phyloP scores from a whole-genome alignment of 2,113 vertebrate genomes.

The Ophthalmolycus amberensis region DNA sequence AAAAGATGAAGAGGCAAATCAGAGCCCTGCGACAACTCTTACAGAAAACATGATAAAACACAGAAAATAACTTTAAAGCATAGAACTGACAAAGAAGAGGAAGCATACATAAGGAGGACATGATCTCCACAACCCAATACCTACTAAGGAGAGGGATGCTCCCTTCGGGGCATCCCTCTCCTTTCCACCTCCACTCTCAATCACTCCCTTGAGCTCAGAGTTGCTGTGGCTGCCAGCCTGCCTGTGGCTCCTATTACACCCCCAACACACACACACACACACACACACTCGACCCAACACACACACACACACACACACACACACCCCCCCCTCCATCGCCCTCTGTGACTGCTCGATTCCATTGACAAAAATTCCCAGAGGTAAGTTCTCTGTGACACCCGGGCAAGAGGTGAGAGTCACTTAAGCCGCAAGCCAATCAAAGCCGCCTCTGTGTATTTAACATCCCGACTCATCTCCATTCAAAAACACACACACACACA shows the following conservation, averaged over 20 bases:
- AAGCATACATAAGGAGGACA: neutral
- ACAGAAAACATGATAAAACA: neutral
- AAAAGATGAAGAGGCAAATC: neutral
- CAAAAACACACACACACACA: constrained; percentile 47
- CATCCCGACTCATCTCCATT: constrained; percentile 62
- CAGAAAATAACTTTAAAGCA: neutral
- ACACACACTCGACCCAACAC: constrained; percentile 12
- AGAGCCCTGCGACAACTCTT: constrained; percentile 3
- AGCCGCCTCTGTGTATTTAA: constrained; percentile 64
- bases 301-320: constrained; percentile 24
- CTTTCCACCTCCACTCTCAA: constrained; percentile 65
- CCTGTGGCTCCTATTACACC: constrained; percentile 58
- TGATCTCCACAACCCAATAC: constrained; percentile 34
- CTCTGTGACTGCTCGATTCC: constrained; percentile 53
- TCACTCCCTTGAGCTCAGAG: constrained; percentile 68
- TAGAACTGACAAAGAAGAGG: constrained; percentile 16
- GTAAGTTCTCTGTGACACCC: constrained; percentile 63
- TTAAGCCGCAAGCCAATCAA: constrained; percentile 70
- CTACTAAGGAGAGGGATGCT: constrained; percentile 51
- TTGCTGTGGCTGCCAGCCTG: constrained; percentile 62
- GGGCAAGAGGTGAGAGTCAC: constrained; percentile 70
- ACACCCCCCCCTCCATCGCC: constrained; percentile 17
- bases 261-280: constrained; percentile 21
- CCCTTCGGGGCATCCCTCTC: constrained; percentile 71
- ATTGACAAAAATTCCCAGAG: constrained; percentile 60